phyloP scores from a whole-genome alignment of 2,113 vertebrate species.

The Nanorana parkeri region DNA sequence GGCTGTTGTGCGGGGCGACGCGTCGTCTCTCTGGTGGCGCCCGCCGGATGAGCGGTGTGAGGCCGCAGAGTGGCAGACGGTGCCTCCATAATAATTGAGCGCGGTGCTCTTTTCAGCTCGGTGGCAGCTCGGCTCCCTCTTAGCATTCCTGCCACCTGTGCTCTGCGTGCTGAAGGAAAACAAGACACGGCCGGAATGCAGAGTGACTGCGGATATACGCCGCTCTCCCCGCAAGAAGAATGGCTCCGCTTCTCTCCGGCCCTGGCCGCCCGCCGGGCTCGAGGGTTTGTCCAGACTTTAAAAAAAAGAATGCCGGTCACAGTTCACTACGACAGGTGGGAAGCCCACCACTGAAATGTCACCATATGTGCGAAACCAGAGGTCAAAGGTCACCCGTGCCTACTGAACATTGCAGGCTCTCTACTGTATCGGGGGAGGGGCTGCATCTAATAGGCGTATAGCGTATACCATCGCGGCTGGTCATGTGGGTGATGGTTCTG shows the following conservation, averaged over 20 bases:
- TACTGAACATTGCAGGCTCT: no score
- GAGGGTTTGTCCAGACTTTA: no score
- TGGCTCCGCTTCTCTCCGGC: neutral
- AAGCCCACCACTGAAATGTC: no score
- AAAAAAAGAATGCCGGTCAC: no score
- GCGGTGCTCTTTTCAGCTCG: neutral
- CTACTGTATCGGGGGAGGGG: no score
- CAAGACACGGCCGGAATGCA: slow-evolving; percentile 37
- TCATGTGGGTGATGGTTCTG: no score
- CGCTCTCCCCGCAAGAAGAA: neutral
- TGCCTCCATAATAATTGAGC: slow-evolving; percentile 48
- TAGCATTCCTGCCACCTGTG: slow-evolving; percentile 53
- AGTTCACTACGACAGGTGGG: no score
- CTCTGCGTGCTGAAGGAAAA: slow-evolving; percentile 26
- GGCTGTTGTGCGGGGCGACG: slow-evolving; percentile 44
- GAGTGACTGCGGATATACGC: slow-evolving; percentile 5
- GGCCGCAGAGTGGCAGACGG: slow-evolving; percentile 31
- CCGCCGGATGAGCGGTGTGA: slow-evolving; percentile 31
- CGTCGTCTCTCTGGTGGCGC: slow-evolving; percentile 10
- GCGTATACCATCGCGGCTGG: no score
- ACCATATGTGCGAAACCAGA: no score
- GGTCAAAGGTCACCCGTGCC: no score
- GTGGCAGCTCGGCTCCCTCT: slow-evolving; percentile 35
- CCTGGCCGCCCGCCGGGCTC: neutral
- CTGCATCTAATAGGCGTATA: no score